Conservation (phyloP, 2,797 vertebrate genomes). For the Sciurus carolinensis region DNA sequence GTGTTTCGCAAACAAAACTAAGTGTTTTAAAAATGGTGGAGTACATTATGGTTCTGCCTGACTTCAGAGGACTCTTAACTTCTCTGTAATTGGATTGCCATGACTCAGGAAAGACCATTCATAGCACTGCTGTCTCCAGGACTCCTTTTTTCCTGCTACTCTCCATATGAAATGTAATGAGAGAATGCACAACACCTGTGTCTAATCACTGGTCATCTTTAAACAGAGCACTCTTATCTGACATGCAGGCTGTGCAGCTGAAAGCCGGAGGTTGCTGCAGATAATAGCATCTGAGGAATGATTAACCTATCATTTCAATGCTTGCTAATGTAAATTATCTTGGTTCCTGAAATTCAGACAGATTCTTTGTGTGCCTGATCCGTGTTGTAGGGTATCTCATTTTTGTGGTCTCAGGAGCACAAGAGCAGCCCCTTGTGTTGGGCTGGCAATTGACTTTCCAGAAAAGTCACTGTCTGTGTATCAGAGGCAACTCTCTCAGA, state of each 20-base stretch:
- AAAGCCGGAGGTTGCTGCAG: not conserved
- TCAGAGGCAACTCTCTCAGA: slow-evolving; percentile 16
- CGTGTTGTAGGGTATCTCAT: not conserved
- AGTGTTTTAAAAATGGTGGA: not conserved
- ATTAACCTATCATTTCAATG: not conserved
- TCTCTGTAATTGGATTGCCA: not conserved
- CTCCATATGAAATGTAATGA: not conserved
- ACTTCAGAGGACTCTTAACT: not conserved
- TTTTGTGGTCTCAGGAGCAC: not conserved
- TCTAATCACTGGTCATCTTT: slow-evolving; percentile 25
- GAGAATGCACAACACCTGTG: not conserved
- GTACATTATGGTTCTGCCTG: not conserved
- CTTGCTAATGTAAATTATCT: not conserved
- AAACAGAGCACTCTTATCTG: slow-evolving; percentile 1
- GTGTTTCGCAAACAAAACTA: slow-evolving; percentile 9
- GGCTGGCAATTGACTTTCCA: slow-evolving; percentile 45
- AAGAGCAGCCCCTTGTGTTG: not conserved
- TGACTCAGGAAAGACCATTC: not conserved
- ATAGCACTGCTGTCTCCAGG: not conserved
- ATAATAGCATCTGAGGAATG: not conserved
- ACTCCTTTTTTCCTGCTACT: not conserved
- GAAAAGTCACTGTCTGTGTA: not conserved
- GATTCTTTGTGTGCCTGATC: not conserved
- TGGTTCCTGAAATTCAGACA: not conserved
- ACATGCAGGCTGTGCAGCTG: not conserved